A percentile compares a stretch with the other conserved stretches of the same genome.
These are phyloP conservation scores for Yponomeuta malinellus DNA, from an alignment of 2,888 invertebrate species.

Conservation along the genomic window DNA sequence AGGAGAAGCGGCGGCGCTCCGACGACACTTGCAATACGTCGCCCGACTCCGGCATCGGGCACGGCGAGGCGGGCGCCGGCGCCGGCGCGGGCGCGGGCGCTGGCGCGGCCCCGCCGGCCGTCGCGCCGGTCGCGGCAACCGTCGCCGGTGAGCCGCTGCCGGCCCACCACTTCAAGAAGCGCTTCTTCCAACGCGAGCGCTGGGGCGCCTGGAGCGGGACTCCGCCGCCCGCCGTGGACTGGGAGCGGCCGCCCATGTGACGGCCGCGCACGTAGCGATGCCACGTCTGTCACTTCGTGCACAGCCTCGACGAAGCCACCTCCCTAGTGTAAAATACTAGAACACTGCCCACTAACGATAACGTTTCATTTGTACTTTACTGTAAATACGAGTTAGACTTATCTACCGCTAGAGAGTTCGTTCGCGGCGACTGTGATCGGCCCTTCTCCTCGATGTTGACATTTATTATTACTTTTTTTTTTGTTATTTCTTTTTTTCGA, in stretches of 20 bases:
- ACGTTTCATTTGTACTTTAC: constrained; percentile 1
- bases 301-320: constrained; percentile 24
- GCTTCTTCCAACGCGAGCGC: constrained; percentile 85
- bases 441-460: constrained; percentile 31
- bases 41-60: constrained; percentile 90
- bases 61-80: constrained; percentile 71
- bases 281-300: constrained; percentile 27
- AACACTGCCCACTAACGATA: constrained; percentile 1
- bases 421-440: constrained; percentile 14
- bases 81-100: constrained; percentile 54
- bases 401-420: constrained; percentile 7
- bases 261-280: constrained; percentile 45
- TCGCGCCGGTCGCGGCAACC: constrained; percentile 64
- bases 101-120: constrained; percentile 71
- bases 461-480: constrained; percentile 25
- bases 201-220: constrained; percentile 75
- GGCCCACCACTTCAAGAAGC: constrained; percentile 86
- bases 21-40: constrained; percentile 90
- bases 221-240: constrained; percentile 62
- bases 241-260: constrained; percentile 72
- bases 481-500: constrained; percentile 59
- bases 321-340: constrained; percentile 5
- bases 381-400: constrained; percentile 10
- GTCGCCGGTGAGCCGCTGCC: constrained; percentile 54
- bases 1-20: constrained; percentile 88